Base-by-base conservation (phyloP, 2,797 vertebrate species). In the Pseudochirops corinnae region DNA sequence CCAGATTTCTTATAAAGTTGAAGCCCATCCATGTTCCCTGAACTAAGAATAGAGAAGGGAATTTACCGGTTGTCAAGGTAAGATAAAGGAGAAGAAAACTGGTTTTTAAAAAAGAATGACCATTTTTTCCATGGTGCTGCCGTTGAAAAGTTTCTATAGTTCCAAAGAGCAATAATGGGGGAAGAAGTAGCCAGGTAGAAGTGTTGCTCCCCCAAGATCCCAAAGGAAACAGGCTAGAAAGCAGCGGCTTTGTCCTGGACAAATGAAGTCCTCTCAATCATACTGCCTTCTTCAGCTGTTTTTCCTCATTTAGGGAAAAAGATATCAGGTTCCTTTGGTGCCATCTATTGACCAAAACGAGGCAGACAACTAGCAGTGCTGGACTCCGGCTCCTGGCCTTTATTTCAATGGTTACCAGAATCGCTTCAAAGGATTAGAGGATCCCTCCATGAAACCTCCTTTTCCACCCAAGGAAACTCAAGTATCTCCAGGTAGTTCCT, bases 311-410 rank as follows among this genome's bases (percentile, higher is more conserved):
- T 33, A 4, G 0, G 3, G 33, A 33, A 90, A n/a, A 95, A 82
- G 60, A 56, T 96, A 91, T 90, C 56, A 57, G 97, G 39, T 92
- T 97, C 93, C 96, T 95, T 95, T 56, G 29, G 93, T 14, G 97
- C 98, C 98, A 98, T 96, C 98, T 98, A 98, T 97, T 96, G 98
- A 21, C 14, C 0, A 33, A 39, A 5, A 5, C 0, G 26, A 92
- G 26, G 31, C 92, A 96, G 29, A 57, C 94, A 96, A 12, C 53
- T 55, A 29, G 53, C 56, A 21, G 50, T 62, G 31, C n/a, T 95
- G 1, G 10, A 3, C 33, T 60, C 92, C 93, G 33, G 12, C 24
- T 58, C 12, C 55, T 67, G 10, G 33, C 7, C 28, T 57, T 56
- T 50, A 33, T 52, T 55, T 57, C 16, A 33, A 14, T 21, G 5